Conservation (phyloP, 2,888 invertebrate genomes). For the Cheilosia vulpina region DNA sequence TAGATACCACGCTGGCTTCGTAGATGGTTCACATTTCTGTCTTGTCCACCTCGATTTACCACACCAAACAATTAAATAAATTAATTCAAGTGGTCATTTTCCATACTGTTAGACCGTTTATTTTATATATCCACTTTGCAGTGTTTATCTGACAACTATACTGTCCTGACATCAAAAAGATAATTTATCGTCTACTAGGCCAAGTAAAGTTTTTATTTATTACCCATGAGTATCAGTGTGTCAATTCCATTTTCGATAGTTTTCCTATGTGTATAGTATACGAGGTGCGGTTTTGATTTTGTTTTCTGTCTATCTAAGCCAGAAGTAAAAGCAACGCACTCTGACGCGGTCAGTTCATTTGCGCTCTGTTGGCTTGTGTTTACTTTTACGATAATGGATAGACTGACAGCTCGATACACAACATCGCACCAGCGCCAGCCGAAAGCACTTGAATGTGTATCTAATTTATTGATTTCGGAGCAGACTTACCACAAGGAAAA, state of each 20-base stretch:
- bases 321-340: conserved; percentile 48
- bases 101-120: conserved; percentile 7
- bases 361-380: conserved; percentile 33
- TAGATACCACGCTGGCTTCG: no score
- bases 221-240: conserved; percentile 33
- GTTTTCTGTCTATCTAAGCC: conserved; percentile 20
- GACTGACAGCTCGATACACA: conserved; percentile 59
- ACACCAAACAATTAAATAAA: conserved; percentile 11
- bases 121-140: conserved; percentile 26
- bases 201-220: conserved; percentile 57
- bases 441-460: conserved; percentile 61
- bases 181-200: conserved; percentile 47
- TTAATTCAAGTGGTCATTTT: conserved; percentile 24
- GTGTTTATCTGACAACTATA: conserved; percentile 36
- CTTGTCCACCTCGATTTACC: neutral
- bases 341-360: conserved; percentile 24
- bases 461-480: conserved; percentile 65
- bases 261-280: neutral
- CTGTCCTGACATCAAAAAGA: conserved; percentile 43
- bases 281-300: conserved; percentile 2
- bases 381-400: conserved; percentile 73
- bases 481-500: conserved; percentile 27
- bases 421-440: conserved; percentile 49
- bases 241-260: conserved; percentile 28
- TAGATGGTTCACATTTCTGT: no score